Evolutionary conservation across 2,888 invertebrate genomes (phyloP).

Genomic region (Netelia virgata): DNA sequence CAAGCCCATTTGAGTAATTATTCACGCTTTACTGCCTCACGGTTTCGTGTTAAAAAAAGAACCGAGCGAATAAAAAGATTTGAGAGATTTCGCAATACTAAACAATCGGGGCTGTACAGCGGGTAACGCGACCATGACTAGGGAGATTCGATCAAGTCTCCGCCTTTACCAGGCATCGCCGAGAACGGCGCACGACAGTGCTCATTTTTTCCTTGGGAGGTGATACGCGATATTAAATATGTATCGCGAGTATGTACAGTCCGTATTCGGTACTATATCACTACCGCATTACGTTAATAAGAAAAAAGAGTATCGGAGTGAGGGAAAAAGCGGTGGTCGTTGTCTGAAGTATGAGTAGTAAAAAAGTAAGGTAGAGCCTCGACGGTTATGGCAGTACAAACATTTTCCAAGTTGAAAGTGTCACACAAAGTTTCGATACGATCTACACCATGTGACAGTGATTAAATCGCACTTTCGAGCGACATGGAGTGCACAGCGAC

Average conservation of each 20-base stretch:
- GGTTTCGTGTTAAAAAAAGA: constrained; percentile 18
- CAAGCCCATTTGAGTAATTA: constrained; percentile 37
- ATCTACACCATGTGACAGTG: constrained; percentile 34
- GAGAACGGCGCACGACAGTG: constrained; percentile 5
- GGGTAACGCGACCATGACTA: constrained; percentile 10
- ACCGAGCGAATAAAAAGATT: constrained; percentile 30
- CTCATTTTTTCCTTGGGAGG: constrained; percentile 30
- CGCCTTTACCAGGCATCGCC: background rate
- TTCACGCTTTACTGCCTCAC: constrained; percentile 13
- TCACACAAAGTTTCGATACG: constrained; percentile 46
- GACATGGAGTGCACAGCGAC: background rate
- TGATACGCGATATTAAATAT: constrained; percentile 54
- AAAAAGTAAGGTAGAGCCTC: constrained; percentile 18
- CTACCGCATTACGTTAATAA: background rate
- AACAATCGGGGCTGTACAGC: constrained; percentile 12
- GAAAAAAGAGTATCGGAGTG: constrained; percentile 17
- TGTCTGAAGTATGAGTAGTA: constrained; percentile 2
- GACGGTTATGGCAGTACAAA: background rate
- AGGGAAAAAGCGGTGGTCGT: constrained; percentile 3
- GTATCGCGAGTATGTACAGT: constrained; percentile 29
- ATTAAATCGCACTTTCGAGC: constrained; percentile 34
- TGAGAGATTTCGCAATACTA: constrained; percentile 13
- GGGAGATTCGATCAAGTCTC: background rate
- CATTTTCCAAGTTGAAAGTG: constrained; percentile 43
- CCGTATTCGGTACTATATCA: background rate